Evolutionary conservation across 1,140 invertebrate species (phyloP).

Genomic region (Gonatopus flavifemur): DNA sequence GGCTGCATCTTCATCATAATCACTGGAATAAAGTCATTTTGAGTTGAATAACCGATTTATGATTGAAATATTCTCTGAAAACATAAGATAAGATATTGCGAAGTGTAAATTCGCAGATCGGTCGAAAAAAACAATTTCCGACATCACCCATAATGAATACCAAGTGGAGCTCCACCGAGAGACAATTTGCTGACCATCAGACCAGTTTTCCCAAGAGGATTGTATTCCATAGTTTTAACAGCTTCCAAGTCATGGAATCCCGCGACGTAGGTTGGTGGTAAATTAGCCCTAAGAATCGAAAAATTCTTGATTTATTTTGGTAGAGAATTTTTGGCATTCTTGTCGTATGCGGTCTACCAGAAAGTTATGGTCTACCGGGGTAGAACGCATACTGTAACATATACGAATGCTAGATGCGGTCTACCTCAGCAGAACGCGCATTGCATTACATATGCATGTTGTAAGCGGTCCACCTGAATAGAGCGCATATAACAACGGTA

Average conservation of each 20-base stretch:
- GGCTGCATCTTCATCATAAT: conserved; percentile 64
- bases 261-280: conserved; percentile 60
- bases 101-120: not conserved
- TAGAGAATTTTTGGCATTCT: no score
- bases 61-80: not conserved
- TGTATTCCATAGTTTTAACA: conserved; percentile 61
- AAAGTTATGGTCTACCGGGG: no score
- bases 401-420: no score
- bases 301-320: no score
- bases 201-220: conserved; percentile 61
- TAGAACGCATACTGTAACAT: no score
- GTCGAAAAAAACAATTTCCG: not conserved
- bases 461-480: no score
- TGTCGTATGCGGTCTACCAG: no score
- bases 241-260: conserved; percentile 62
- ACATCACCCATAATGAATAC: conserved; percentile 52
- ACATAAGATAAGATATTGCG: not conserved
- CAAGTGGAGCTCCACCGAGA: conserved; percentile 60
- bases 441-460: no score
- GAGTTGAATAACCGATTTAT: not conserved
- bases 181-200: conserved; percentile 63
- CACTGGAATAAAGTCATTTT: conserved; percentile 49
- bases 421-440: no score
- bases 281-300: conserved; percentile 29
- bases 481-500: no score